These are phyloP conservation scores for Meiosimyza platycephala DNA, from an alignment of 2,888 invertebrate genomes.

Conservation along the genomic window DNA sequence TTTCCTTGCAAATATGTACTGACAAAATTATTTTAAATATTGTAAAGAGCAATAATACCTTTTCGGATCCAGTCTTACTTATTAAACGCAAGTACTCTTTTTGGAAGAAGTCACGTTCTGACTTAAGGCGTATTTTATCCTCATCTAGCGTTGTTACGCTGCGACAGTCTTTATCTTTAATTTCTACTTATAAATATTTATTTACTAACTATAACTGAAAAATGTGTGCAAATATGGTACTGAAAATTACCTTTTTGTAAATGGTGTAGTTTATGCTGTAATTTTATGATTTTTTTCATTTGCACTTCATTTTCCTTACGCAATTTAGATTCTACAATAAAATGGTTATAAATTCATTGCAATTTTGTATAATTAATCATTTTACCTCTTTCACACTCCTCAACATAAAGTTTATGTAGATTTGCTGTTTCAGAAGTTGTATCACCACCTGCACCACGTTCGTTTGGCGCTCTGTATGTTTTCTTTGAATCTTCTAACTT, in stretches of 20 bases:
- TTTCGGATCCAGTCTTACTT: slow-evolving; percentile 58
- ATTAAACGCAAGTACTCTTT: slow-evolving; percentile 64
- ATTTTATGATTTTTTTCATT: slow-evolving; percentile 29
- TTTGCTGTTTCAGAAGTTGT: slow-evolving; percentile 4
- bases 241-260: slow-evolving; percentile 33
- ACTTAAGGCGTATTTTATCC: slow-evolving; percentile 60
- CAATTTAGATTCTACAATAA: slow-evolving; percentile 26
- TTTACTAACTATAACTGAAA: neutral
- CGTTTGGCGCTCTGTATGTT: neutral
- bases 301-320: slow-evolving; percentile 29
- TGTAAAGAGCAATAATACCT: slow-evolving; percentile 39
- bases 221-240: neutral
- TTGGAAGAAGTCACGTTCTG: slow-evolving; percentile 66
- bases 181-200: slow-evolving; percentile 39
- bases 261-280: slow-evolving; percentile 31
- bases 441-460: slow-evolving; percentile 1
- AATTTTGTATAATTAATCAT: too few species aligned
- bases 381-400: slow-evolving; percentile 28
- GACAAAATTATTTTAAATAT: slow-evolving; percentile 7
- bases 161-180: slow-evolving; percentile 48
- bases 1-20: neutral
- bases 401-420: slow-evolving; percentile 27
- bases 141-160: slow-evolving; percentile 55
- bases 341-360: neutral
- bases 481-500: neutral